Conservation (phyloP, 2,113 vertebrate genomes). For the Sminthopsis crassicaudata region DNA sequence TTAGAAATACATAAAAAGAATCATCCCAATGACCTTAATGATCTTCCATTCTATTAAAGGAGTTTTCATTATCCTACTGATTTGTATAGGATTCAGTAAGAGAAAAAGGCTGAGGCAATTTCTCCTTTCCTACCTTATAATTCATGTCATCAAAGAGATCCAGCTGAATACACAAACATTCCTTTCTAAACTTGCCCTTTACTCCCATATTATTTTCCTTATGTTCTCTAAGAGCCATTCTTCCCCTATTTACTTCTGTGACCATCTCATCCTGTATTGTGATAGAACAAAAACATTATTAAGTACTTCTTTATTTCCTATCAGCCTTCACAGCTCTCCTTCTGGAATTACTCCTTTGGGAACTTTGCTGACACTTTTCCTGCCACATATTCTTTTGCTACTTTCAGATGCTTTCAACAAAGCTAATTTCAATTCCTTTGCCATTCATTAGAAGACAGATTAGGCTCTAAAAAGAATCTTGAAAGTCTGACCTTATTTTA, state of each 20-base stretch:
- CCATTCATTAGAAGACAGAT: no score
- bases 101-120: no score
- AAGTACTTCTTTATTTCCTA: conserved; percentile 36
- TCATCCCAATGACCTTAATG: not conserved
- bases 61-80: not conserved
- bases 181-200: conserved; percentile 50
- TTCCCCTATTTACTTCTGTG: conserved; percentile 54
- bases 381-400: not conserved
- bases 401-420: not conserved
- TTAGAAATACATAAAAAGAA: not conserved
- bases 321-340: conserved; percentile 6
- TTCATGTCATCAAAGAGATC: not conserved
- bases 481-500: no score
- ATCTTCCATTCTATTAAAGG: not conserved
- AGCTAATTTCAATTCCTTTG: not conserved
- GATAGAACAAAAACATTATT: conserved; percentile 52
- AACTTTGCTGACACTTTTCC: not conserved
- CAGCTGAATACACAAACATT: not conserved
- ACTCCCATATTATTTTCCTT: conserved; percentile 38
- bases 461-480: no score
- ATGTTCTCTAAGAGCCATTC: conserved; percentile 29
- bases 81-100: not conserved
- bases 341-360: no score
- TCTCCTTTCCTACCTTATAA: not conserved
- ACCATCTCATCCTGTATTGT: not conserved